A percentile compares a stretch with the other conserved stretches of the same genome.
phyloP scores from a whole-genome alignment of 2,113 vertebrate genomes.

The Thermophis baileyi region DNA sequence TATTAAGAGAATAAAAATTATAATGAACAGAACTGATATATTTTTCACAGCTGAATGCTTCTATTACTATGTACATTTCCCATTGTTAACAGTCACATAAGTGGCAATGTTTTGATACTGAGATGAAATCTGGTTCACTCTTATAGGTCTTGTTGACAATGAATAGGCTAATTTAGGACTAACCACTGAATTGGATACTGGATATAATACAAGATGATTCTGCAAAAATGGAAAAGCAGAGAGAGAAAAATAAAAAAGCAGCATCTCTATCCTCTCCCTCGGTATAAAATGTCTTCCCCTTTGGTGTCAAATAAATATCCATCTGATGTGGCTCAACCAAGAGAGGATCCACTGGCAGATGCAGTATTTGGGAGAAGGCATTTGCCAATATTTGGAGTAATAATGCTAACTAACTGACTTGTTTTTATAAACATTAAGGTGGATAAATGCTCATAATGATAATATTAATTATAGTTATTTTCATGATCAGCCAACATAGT shows the following conservation, averaged over 20 bases:
- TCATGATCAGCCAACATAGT: neutral
- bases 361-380: neutral
- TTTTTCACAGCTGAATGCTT: neutral
- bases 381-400: neutral
- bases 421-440: neutral
- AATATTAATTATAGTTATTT: neutral
- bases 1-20: conserved; percentile 1
- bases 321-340: neutral
- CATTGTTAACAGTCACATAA: neutral
- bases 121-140: neutral
- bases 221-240: neutral
- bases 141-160: neutral
- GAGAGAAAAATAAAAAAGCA: neutral
- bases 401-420: neutral
- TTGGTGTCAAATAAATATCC: neutral
- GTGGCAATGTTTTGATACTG: neutral
- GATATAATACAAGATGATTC: neutral
- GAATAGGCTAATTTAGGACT: neutral
- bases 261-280: neutral
- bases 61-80: neutral
- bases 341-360: neutral
- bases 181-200: neutral
- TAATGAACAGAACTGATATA: neutral
- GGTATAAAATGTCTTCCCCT: neutral
- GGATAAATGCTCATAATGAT: neutral